A percentile compares a stretch with the other conserved stretches of the same genome.
Evolutionary conservation across 2,888 invertebrate genomes (phyloP).

Genomic region (Ophion slaviceki): DNA sequence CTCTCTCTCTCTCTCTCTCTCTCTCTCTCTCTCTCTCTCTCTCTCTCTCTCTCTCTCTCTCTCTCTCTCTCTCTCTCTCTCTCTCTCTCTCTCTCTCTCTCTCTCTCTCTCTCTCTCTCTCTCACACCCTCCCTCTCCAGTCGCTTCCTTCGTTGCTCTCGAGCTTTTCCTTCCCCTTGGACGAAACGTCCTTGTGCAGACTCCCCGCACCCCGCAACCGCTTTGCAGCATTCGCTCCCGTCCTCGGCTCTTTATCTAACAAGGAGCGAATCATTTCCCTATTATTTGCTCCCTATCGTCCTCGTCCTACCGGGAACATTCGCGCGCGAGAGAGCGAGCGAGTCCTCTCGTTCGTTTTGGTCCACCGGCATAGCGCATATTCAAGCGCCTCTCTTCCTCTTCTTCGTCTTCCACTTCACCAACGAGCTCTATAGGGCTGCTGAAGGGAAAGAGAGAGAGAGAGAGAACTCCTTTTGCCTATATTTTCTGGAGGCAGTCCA

Average conservation of each 20-base stretch:
- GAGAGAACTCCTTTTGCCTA: conserved; percentile 68
- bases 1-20: conserved; percentile 34
- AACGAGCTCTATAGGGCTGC: conserved; percentile 37
- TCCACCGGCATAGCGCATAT: conserved; percentile 72
- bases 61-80: neutral
- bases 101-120: neutral
- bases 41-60: conserved; percentile 25
- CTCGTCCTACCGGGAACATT: conserved; percentile 52
- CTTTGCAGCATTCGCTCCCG: conserved; percentile 75
- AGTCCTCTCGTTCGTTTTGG: conserved; percentile 77
- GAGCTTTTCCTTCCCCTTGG: conserved; percentile 23
- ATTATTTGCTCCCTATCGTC: conserved; percentile 83
- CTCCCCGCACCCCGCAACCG: neutral
- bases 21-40: conserved; percentile 50
- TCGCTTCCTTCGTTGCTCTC: conserved; percentile 13
- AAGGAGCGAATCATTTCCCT: conserved; percentile 84
- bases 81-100: conserved; percentile 44
- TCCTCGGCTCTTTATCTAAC: conserved; percentile 82
- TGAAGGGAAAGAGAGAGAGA: conserved; percentile 25
- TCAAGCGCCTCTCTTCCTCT: conserved; percentile 71
- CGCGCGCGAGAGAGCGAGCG: conserved; percentile 44
- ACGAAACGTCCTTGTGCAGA: neutral
- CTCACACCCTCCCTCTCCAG: conserved; percentile 19
- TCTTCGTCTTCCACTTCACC: conserved; percentile 61
- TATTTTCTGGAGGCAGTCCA: conserved; percentile 82